Evolutionary conservation across 2,113 vertebrate species (phyloP), one percentile per base, ranked within the genome.

Genomic region (Eupsittula cactorum): DNA sequence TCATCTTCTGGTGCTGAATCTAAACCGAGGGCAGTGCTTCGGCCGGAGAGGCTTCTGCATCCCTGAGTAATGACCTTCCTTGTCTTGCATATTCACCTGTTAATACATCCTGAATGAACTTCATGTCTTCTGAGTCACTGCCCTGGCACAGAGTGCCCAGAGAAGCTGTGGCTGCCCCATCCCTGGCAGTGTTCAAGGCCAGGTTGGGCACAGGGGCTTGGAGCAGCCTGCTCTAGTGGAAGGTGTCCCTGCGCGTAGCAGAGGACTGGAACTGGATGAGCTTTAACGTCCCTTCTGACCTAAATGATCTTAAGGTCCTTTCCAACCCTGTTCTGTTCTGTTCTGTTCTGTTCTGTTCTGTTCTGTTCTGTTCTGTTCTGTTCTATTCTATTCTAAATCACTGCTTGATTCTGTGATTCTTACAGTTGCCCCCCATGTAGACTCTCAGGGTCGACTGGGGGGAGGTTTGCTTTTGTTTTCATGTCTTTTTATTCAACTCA

Each of bases 21-120:
- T 18, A 14, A 50, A 91, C 24, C 42, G 0, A 57, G 57, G 89
- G 42, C 53, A 50, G 28, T 1, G 0, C 33, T 79, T 88, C 29
- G 53, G 65, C 55, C 57, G 1, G 4, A 0, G 6, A 52, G 33
- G 23, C 82, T 88, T 28, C 57, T n/a, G 3, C 0, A 0, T 71
- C 31, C 37, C 79, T 6, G 10, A 76, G 67, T 60, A 70, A 10
- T 62, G 44, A 52, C 20, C 53, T 63, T 28, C 31, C 27, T 28
- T 62, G 59, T 25, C 57, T 82, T n/a, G 19, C 20, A 4, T 3
- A 2, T 25, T 60, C 1, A 2, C 23, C 62, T 74, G 39, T 6
- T 10, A 3, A 11, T 18, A 3, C 37, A 13, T 39, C 50, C 37
- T n/a, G 75, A 28, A 37, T 29, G 17, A 69, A 8, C 52, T 64